These are phyloP conservation scores for Bubo blakistoni DNA, from an alignment of 2,113 vertebrate genomes.

Conservation along the genomic window DNA sequence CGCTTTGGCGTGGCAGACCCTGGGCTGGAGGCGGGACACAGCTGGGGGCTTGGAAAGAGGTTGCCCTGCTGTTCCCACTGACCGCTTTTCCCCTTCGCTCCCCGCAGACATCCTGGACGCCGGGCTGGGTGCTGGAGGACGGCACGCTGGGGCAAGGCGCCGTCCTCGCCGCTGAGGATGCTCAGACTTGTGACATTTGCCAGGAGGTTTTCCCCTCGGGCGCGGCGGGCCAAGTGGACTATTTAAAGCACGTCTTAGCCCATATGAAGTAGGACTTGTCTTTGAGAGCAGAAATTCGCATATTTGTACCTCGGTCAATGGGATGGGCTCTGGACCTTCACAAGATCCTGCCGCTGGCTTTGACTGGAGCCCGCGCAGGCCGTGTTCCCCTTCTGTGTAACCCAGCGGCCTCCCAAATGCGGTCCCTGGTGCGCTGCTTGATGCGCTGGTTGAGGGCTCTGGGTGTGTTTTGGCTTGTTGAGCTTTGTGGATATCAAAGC, in stretches of 20 bases:
- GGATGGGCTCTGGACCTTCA: neutral
- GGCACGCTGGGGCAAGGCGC: neutral
- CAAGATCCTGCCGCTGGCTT: neutral
- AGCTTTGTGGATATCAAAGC: neutral
- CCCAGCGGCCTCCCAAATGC: accelerated
- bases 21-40: neutral
- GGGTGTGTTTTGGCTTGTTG: neutral
- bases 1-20: accelerated
- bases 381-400: accelerated
- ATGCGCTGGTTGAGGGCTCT: neutral
- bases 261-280: conserved; percentile 28
- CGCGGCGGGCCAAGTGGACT: conserved; percentile 66
- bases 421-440: neutral
- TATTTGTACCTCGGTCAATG: accelerated
- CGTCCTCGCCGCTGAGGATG: conserved; percentile 44
- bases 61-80: neutral
- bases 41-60: neutral
- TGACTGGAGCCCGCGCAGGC: neutral
- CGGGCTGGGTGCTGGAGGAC: conserved; percentile 32
- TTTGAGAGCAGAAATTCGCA: accelerated
- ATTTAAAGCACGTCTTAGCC: conserved; percentile 69
- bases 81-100: neutral
- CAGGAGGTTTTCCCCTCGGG: conserved; percentile 71
- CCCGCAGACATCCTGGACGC: conserved; percentile 60
- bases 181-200: conserved; percentile 77